Percentiles rank a stretch among this genome's conserved stretches.
Conservation (phyloP, 1,140 invertebrate genomes). For the Drepana arcuata region DNA sequence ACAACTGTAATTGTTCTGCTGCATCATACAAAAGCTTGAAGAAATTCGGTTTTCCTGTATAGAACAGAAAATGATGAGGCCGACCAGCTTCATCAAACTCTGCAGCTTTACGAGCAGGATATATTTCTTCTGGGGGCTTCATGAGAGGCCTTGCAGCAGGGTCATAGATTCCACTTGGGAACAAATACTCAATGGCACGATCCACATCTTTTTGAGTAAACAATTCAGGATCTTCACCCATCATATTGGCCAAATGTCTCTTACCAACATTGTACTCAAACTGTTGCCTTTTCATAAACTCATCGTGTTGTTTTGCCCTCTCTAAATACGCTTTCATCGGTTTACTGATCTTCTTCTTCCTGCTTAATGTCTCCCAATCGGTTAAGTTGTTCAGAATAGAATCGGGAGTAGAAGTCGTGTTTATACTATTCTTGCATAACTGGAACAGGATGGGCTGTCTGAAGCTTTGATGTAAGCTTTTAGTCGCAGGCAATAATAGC, state of each 20-base stretch:
- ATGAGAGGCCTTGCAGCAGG: slow-evolving; percentile 87
- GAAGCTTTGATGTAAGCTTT: slow-evolving; percentile 4
- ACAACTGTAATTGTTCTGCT: slow-evolving; percentile 73
- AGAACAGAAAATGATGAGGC: slow-evolving; percentile 92
- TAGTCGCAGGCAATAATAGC: slow-evolving; percentile 7
- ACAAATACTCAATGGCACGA: slow-evolving; percentile 90
- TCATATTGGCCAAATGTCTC: slow-evolving; percentile 97
- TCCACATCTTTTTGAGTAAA: slow-evolving; percentile 92
- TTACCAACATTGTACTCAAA: slow-evolving; percentile 92
- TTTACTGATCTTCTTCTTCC: slow-evolving; percentile 81
- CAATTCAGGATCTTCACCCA: slow-evolving; percentile 91
- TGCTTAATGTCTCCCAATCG: slow-evolving; percentile 56
- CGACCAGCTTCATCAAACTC: slow-evolving; percentile 92
- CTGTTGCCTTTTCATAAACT: slow-evolving; percentile 87
- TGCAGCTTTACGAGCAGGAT: slow-evolving; percentile 88
- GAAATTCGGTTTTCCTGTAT: slow-evolving; percentile 89
- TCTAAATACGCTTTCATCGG: slow-evolving; percentile 92
- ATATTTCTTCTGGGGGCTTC: slow-evolving; percentile 88
- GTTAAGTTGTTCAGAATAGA: slow-evolving; percentile 38
- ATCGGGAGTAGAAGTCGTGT: slow-evolving; percentile 12
- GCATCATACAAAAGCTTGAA: slow-evolving; percentile 87
- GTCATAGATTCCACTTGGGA: slow-evolving; percentile 92
- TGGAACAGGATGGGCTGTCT: slow-evolving; percentile 2
- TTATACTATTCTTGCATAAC: slow-evolving; percentile 24
- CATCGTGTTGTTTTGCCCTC: slow-evolving; percentile 84